Evolutionary conservation across 2,888 invertebrate species (phyloP).

Genomic region (Cataglyphis livida): DNA sequence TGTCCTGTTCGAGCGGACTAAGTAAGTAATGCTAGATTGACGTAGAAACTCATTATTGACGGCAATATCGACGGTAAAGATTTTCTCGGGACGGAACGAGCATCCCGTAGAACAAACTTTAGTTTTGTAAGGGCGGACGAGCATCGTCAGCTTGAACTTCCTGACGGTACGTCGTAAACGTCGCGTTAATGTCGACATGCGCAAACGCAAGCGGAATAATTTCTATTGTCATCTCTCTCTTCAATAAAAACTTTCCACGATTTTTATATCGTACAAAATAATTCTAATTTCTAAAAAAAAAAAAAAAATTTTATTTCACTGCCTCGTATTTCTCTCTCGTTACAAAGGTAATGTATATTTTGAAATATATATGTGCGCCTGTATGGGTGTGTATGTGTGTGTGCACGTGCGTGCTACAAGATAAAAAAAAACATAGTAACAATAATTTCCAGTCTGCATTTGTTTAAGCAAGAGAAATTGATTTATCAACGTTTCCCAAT

Average conservation of each 20-base stretch:
- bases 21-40: conserved; percentile 25
- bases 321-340: background rate
- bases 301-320: background rate
- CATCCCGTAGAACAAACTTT: conserved; percentile 38
- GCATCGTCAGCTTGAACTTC: conserved; percentile 32
- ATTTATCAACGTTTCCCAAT: conserved; percentile 7
- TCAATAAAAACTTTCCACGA: conserved; percentile 2
- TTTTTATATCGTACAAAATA: conserved; percentile 3
- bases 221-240: conserved; percentile 36
- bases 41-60: conserved; percentile 40
- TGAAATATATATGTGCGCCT: background rate
- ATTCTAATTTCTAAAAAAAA: background rate
- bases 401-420: background rate
- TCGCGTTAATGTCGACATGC: conserved; percentile 40
- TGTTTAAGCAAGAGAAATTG: background rate
- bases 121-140: conserved; percentile 33
- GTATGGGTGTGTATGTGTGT: too few species aligned
- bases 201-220: conserved; percentile 52
- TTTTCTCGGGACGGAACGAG: conserved; percentile 15
- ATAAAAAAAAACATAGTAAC: background rate
- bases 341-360: background rate
- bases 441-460: background rate
- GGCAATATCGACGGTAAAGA: conserved; percentile 46
- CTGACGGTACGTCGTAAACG: conserved; percentile 43
- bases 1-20: background rate